Conservation (phyloP, 2,888 invertebrate genomes). For the Cinara cedri region DNA sequence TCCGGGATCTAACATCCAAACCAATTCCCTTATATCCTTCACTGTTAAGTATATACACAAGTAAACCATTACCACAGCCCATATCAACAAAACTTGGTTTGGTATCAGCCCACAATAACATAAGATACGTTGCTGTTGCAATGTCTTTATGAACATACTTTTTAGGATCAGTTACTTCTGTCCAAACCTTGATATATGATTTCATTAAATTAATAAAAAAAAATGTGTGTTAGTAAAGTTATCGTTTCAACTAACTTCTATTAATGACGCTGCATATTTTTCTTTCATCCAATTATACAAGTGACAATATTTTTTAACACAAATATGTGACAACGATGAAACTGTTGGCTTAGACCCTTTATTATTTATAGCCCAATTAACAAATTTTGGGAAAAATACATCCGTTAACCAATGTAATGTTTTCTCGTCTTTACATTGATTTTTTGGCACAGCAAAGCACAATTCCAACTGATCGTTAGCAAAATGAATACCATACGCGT, state of each 20-base stretch:
- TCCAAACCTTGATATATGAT: slow-evolving; percentile 74
- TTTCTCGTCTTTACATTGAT: slow-evolving; percentile 59
- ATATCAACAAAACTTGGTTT: slow-evolving; percentile 79
- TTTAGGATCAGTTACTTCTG: slow-evolving; percentile 88
- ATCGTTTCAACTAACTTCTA: slow-evolving; percentile 67
- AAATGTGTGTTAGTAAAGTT: no score
- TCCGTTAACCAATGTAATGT: slow-evolving; percentile 66
- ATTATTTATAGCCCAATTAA: slow-evolving; percentile 68
- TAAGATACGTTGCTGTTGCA: slow-evolving; percentile 87
- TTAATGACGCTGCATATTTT: slow-evolving; percentile 77
- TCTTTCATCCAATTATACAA: slow-evolving; percentile 77
- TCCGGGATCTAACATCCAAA: slow-evolving; percentile 81
- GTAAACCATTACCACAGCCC: slow-evolving; percentile 96
- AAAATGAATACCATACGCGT: slow-evolving; percentile 24
- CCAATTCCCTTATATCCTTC: slow-evolving; percentile 86
- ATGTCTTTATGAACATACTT: slow-evolving; percentile 98
- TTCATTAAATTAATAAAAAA: background rate
- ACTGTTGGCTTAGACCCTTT: slow-evolving; percentile 30
- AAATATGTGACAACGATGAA: slow-evolving; percentile 72
- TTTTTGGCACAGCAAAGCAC: background rate
- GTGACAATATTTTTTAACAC: slow-evolving; percentile 72
- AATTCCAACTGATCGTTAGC: slow-evolving; percentile 17
- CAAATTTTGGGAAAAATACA: slow-evolving; percentile 68
- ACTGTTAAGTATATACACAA: slow-evolving; percentile 82
- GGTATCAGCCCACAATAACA: slow-evolving; percentile 74